Evolutionary conservation across 1,140 invertebrate species (phyloP).

Genomic region (Drosophila subobscura): DNA sequence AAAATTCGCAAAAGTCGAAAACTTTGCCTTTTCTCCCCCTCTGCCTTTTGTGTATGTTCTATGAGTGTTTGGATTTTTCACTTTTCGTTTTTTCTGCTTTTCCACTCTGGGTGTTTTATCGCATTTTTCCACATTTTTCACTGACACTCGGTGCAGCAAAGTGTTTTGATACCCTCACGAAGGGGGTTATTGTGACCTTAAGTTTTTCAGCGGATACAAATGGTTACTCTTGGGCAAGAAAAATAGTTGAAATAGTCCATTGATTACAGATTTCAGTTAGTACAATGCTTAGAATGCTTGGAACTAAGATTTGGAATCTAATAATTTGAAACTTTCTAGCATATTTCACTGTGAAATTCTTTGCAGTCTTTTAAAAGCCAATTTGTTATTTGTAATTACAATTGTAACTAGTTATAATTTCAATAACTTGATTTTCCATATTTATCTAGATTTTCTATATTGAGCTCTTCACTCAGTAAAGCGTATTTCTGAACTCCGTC

Average conservation of each 20-base stretch:
- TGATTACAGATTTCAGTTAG: too few relatives aligned
- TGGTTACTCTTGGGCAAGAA: too few relatives aligned
- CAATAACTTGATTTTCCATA: not conserved
- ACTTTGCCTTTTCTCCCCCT: slow-evolving; percentile 8
- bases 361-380: too few relatives aligned
- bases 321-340: too few relatives aligned
- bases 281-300: too few relatives aligned
- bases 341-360: too few relatives aligned
- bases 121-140: slow-evolving; percentile 53
- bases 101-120: slow-evolving; percentile 40
- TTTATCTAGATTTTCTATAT: too few relatives aligned
- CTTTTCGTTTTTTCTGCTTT: slow-evolving; percentile 6
- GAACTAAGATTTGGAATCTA: not conserved
- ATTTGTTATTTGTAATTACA: too few relatives aligned
- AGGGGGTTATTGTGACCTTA: not conserved
- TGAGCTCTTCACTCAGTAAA: too few relatives aligned
- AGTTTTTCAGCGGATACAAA: not conserved
- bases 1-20: slow-evolving; percentile 40
- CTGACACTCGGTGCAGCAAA: slow-evolving; percentile 8
- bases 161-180: slow-evolving; percentile 15
- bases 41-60: not conserved
- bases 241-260: too few relatives aligned
- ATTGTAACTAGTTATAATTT: not conserved
- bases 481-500: too few relatives aligned
- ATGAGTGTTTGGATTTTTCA: slow-evolving; percentile 4